Evolutionary conservation across 2,888 invertebrate genomes (phyloP).

Genomic region (Pachydiplax longipennis): DNA sequence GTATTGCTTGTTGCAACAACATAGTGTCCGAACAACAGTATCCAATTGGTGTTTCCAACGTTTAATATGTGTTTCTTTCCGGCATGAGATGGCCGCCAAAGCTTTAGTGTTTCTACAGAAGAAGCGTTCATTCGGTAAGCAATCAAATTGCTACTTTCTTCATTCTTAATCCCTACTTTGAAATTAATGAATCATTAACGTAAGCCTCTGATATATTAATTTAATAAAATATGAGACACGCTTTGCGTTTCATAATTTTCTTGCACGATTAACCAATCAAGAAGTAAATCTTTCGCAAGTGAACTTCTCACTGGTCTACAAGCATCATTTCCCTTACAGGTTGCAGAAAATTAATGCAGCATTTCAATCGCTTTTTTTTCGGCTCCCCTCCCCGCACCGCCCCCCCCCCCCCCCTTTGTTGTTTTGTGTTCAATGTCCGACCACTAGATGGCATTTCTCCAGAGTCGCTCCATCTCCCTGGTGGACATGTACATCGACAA

Average conservation of each 20-base stretch:
- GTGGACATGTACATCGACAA: slow-evolving; percentile 96
- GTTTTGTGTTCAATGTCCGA: slow-evolving; percentile 33
- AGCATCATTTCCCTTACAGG: background rate
- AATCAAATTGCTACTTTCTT: background rate
- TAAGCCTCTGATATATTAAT: background rate
- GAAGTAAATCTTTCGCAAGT: slow-evolving; percentile 1
- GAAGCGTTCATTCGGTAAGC: slow-evolving; percentile 21
- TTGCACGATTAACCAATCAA: background rate
- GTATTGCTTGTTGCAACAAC: background rate
- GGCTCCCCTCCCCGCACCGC: background rate
- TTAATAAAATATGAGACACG: background rate
- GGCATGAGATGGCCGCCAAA: slow-evolving; percentile 18
- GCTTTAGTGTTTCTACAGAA: background rate
- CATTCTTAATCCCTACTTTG: background rate
- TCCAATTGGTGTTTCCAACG: background rate
- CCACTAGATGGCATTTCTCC: slow-evolving; percentile 74
- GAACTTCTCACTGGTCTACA: slow-evolving; percentile 10
- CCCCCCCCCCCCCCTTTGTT: slow-evolving; percentile 27
- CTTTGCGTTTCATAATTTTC: background rate
- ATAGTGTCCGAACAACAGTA: background rate
- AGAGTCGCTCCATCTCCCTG: slow-evolving; percentile 89
- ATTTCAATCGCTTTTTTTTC: slow-evolving; percentile 28
- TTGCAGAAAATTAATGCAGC: slow-evolving; percentile 35
- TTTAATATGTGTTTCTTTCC: background rate
- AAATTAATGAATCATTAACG: background rate